Evolutionary conservation across 2,888 invertebrate species (phyloP), one percentile per base, ranked within the genome.

Genomic region (Lithodes maja): DNA sequence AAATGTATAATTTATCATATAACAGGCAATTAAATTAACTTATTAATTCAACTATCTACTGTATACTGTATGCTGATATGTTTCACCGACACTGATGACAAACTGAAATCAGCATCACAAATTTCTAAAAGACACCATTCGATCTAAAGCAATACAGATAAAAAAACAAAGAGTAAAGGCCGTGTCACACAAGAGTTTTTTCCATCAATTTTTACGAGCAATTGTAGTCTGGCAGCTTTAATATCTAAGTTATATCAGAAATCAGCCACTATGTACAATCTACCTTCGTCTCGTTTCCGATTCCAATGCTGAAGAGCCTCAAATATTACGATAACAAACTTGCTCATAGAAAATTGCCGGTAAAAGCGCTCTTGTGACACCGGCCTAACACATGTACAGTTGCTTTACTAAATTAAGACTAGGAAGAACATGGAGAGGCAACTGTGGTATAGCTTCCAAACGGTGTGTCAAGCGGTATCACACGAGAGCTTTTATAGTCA

Each of bases 391-490:
- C 49, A 52, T 84, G 12, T 54, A 49, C 15, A 50, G 53, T 84
- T 33, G 12, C 55, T 7, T 9, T 55, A 74, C 15, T 84, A 84
- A 84, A 54, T 71, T 53, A 15, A 75, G 84, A 84, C 84, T 84
- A 84, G 84, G 84, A 84, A 75, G n/a, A 53, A 83, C 53, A 71
- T 75, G 54, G 15, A 17, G 84, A 53, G 68, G 68, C 68, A 82
- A 82, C 61, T 82, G 2, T 15, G 68, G 69, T 5, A 33, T 81
- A 49, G 68, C 50, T 82, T 15, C 53, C 17, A 83, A 71, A 81
- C 15, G 17, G 54, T 53, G 2, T 81, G 1, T 81, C 33, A 33
- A 33, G 33, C 33, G 33, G 33, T 33, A 33, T 33, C 33, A 33
- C 33, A 33, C 33, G 33, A 33, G 33, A 33, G 33, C 33, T 33